Conservation (phyloP, 2,888 invertebrate species). For the Pogonocherus hispidulus region DNA sequence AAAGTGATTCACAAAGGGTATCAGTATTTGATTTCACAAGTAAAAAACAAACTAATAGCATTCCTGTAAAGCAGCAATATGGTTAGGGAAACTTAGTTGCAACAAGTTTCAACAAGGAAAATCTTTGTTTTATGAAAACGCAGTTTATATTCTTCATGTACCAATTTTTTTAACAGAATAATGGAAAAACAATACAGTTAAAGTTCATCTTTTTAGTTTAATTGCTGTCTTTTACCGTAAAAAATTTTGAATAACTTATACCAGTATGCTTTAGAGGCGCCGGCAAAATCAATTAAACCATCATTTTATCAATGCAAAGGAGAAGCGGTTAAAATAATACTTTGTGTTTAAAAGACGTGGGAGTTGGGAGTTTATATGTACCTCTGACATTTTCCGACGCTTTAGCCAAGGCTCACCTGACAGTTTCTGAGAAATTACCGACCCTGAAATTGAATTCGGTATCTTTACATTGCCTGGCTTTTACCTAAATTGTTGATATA, state of each 20-base stretch:
- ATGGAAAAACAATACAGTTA: too few relatives aligned
- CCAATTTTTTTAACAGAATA: too few relatives aligned
- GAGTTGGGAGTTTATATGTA: slow-evolving; percentile 21
- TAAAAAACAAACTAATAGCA: too few relatives aligned
- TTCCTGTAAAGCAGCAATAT: too few relatives aligned
- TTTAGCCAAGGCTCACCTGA: slow-evolving; percentile 3
- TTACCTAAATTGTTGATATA: not conserved
- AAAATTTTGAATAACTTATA: not conserved
- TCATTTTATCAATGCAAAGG: slow-evolving; percentile 6
- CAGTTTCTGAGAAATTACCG: not conserved
- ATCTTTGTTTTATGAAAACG: too few relatives aligned
- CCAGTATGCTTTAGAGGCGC: not conserved
- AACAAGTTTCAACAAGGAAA: too few relatives aligned
- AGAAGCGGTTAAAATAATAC: slow-evolving; percentile 12
- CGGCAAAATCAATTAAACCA: not conserved
- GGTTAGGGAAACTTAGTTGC: too few relatives aligned
- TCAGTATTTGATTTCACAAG: too few relatives aligned
- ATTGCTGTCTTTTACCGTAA: not conserved
- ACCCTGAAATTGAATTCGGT: not conserved
- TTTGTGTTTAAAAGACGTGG: slow-evolving; percentile 12
- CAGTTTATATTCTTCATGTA: too few relatives aligned
- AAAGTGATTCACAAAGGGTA: too few relatives aligned
- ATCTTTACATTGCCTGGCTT: not conserved
- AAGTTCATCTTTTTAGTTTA: not conserved
- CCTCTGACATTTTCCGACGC: slow-evolving; percentile 25